Percentiles rank a stretch among this genome's conserved stretches.
Conservation (phyloP, 2,797 vertebrate genomes). For the Argyrosomus regius region DNA sequence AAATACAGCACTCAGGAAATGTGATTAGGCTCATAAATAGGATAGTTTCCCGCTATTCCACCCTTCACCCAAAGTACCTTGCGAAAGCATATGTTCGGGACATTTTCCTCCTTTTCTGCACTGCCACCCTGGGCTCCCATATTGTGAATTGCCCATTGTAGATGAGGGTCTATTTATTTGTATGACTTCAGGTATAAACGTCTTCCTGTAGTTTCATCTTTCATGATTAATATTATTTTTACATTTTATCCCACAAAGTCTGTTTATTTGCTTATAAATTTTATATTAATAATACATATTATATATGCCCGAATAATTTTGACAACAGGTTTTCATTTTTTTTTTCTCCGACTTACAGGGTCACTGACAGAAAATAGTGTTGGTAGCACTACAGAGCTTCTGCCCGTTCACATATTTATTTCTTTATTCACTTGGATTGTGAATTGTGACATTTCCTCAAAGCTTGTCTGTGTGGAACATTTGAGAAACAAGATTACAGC, state of each 20-base stretch:
- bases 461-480: conserved; percentile 3
- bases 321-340: not conserved
- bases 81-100: conserved; percentile 66
- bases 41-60: conserved; percentile 71
- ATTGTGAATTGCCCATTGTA: not conserved
- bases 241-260: not conserved
- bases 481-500: conserved; percentile 27
- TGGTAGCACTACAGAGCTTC: not conserved
- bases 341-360: not conserved
- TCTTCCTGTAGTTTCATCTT: not conserved
- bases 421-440: conserved; percentile 8
- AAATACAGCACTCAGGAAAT: conserved; percentile 83
- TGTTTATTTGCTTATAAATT: conserved; percentile 28
- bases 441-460: conserved; percentile 18
- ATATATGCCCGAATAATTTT: not conserved
- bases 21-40: conserved; percentile 82
- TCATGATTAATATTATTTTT: not conserved
- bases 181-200: not conserved
- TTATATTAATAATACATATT: not conserved
- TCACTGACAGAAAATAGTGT: not conserved
- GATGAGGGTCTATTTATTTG: not conserved
- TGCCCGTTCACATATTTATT: not conserved
- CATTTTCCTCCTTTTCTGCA: conserved; percentile 38
- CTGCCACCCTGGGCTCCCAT: not conserved
- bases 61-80: conserved; percentile 72